Conservation (phyloP, 2,888 invertebrate species). For the Trisateles emortualis region DNA sequence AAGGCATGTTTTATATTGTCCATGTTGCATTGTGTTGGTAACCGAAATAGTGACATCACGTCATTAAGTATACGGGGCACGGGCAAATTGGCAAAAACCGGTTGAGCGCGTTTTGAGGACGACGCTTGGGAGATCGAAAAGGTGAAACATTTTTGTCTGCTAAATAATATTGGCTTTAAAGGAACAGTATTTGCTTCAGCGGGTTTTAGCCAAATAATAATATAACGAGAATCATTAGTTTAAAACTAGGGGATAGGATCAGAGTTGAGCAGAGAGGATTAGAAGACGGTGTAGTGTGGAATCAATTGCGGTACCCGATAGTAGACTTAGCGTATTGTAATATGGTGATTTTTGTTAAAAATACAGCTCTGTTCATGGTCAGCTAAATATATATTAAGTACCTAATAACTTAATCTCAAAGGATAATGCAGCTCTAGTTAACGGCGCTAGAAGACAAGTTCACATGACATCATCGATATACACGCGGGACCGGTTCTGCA, state of each 20-base stretch:
- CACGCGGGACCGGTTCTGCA: constrained; percentile 27
- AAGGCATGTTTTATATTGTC: constrained; percentile 10
- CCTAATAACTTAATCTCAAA: too few species aligned
- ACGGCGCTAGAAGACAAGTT: constrained; percentile 11
- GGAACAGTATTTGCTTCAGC: too few species aligned
- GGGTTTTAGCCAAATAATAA: too few species aligned
- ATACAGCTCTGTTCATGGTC: too few species aligned
- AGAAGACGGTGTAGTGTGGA: too few species aligned
- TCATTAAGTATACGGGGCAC: constrained; percentile 48
- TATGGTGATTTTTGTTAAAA: too few species aligned
- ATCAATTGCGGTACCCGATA: too few species aligned
- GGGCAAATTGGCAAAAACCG: constrained; percentile 44
- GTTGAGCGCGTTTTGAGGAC: constrained; percentile 45
- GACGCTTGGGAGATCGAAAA: constrained; percentile 26
- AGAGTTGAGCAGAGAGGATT: too few species aligned
- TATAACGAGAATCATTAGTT: too few species aligned
- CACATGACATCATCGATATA: constrained; percentile 30
- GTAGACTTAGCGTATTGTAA: too few species aligned
- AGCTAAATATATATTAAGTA: too few species aligned
- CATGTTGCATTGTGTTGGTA: constrained; percentile 41
- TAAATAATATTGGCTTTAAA: not conserved
- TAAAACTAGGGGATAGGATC: too few species aligned
- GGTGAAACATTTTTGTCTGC: not conserved
- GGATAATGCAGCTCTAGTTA: not conserved
- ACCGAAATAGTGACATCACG: constrained; percentile 58